Base-by-base conservation (phyloP, 2,113 vertebrate species). In the Rutilus rutilus region DNA sequence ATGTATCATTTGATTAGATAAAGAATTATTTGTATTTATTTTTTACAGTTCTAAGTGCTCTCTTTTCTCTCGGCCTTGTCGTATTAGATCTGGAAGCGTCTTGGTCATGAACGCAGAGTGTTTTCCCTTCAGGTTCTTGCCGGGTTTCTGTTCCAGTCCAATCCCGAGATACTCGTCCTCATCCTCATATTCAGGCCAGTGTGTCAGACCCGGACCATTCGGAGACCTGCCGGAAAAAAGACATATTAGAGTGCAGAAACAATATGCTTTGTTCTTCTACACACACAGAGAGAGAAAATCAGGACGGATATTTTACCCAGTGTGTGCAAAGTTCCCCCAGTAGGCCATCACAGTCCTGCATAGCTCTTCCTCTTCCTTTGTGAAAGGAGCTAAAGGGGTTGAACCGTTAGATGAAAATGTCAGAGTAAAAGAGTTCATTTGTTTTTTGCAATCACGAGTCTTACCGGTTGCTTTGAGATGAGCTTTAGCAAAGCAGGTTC, bases 241-340 rank as follows among this genome's bases (percentile, higher is more conserved):
- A 9, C 19, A 6, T 11, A 64, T 33, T 21, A 78, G 3, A 75
- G 11, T n/a, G 5, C 7, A 6, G 6, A 54, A 54, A 50, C 19
- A 23, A 50, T 25, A 52, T 10, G 45, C 62, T 21, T 17, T 47
- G 21, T 27, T 80, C 5, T 64, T n/a, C 36, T 25, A 42, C 30
- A 69, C 19, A 54, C 54, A 57, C 1, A 57, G 19, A 21, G 54
- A 52, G 50, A 15, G 10, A 39, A 39, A 75, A 6, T 85, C 2
- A 3, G 4, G 30, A 2, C 17, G 47, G 85, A 80, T 75, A n/a
- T 88, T 90, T 76, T 92, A 96, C 94, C 94, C 94, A 67, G 93
- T 94, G 62, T 59, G 93, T 89, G 94, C 94, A 91, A 96, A 96
- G 92, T 95, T 95, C 1, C 87, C 93, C 94, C 94, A 96, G 91